Evolutionary conservation across 2,888 invertebrate genomes (phyloP), one percentile per base, ranked within the genome.

Genomic region (Nysson spinosus): DNA sequence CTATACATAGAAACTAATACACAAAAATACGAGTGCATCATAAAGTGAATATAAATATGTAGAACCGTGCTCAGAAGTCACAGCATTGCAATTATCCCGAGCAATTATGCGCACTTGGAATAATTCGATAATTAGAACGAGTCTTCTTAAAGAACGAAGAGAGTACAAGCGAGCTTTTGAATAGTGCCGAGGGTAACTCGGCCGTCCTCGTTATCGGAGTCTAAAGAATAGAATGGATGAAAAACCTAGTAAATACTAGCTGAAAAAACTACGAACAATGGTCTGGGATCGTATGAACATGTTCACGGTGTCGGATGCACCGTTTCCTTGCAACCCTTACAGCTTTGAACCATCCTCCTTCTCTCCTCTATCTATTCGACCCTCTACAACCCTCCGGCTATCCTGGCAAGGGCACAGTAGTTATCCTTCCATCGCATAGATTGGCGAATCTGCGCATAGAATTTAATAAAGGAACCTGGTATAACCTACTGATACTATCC

Each of bases 381-480:
- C 26, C 19, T 17, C 6, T 12, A 20, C n/a, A 24, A 39, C 14
- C 54, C 39, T 44, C 20, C 3, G 35, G 40, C 14, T 22, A 7
- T 34, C 28, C 4, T 22, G 30, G 34, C 35, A 9, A 56, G 42
- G 43, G 32, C 37, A 51, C 34, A 19, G 30, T 7, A 50, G 43
- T 37, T 66, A 30, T 12, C 52, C 22, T 52, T 30, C 37, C 43
- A 14, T 51, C 32, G 22, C 24, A 35, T 37, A 34, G 52, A 55
- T 67, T 28, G 50, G 50, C 46, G 63, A 58, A 64, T 54, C 64
- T 40, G 37, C 24, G 50, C 43, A 44, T 56, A 46, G 57, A 64
- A 58, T 64, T 67, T 64, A 67, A 67, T 67, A 67, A 58, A 58
- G 57, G 56, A 14, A 26, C 62, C 26, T 14, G 28, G 32, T 22